phyloP scores from a whole-genome alignment of 2,113 vertebrate genomes.

The Tupaia chinensis region DNA sequence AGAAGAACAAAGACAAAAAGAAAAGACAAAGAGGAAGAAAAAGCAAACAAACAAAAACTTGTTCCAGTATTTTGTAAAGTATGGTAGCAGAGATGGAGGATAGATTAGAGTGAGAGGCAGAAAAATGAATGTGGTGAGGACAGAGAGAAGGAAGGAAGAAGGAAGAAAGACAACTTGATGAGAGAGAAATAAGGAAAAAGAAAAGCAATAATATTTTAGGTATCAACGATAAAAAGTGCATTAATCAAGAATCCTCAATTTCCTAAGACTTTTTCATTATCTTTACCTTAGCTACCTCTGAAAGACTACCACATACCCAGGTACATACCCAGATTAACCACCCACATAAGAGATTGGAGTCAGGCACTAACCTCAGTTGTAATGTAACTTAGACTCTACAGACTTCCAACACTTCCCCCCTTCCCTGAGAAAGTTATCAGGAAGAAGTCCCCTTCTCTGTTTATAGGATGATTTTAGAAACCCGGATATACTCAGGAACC shows the following conservation, averaged over 20 bases:
- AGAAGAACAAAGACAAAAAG: neutral
- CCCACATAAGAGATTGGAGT: neutral
- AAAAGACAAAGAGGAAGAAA: neutral
- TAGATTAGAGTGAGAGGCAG: too few species aligned
- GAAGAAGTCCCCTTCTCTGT: neutral
- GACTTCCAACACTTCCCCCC: neutral
- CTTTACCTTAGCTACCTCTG: neutral
- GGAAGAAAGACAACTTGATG: neutral
- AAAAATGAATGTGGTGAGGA: too few species aligned
- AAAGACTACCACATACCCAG: neutral
- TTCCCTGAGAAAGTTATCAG: neutral
- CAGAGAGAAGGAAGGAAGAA: neutral
- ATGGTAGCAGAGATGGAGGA: neutral
- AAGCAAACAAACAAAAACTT: neutral
- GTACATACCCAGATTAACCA: neutral
- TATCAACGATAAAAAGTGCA: too few species aligned
- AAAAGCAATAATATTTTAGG: neutral
- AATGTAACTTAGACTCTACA: neutral
- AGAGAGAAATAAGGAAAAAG: neutral
- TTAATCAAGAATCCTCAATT: neutral
- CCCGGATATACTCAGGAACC: neutral
- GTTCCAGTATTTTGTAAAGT: neutral
- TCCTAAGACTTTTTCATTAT: neutral
- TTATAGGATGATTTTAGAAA: conserved; percentile 24
- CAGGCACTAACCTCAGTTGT: neutral